A percentile compares a stretch with the other conserved stretches of the same genome.
Evolutionary conservation across 2,797 vertebrate genomes (phyloP).

Genomic region (Dicrostonyx torquatus): DNA sequence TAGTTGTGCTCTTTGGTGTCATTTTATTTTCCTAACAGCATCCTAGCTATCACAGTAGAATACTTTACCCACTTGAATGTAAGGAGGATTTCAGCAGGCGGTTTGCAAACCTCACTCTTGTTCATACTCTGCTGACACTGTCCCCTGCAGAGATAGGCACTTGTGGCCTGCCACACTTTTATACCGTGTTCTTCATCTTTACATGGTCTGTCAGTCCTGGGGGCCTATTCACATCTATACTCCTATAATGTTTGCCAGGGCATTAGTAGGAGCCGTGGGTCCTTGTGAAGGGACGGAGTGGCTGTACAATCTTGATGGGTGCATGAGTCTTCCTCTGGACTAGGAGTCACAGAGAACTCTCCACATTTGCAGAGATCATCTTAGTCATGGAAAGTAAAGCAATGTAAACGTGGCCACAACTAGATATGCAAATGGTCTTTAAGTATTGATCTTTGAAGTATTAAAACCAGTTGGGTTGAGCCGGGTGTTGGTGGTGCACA

Average conservation of each 20-base stretch:
- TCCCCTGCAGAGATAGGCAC: background rate
- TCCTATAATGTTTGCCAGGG: background rate
- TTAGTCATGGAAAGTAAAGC: background rate
- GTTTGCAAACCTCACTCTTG: background rate
- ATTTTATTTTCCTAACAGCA: background rate
- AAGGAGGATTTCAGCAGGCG: background rate
- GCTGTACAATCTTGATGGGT: background rate
- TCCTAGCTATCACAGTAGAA: background rate
- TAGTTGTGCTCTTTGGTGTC: background rate
- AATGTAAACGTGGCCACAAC: background rate
- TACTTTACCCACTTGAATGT: background rate
- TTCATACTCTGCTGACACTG: background rate
- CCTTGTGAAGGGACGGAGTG: background rate
- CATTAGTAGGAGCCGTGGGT: background rate
- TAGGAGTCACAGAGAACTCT: background rate
- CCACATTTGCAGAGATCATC: background rate
- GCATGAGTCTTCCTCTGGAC: background rate
- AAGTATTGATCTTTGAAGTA: background rate
- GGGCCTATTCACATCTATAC: background rate
- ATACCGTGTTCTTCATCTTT: background rate
- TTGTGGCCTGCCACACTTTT: background rate
- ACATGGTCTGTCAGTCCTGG: background rate
- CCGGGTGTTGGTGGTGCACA: rapidly evolving
- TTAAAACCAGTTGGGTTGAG: background rate
- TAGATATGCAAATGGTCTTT: background rate